Evolutionary conservation across 2,797 vertebrate genomes (phyloP), one percentile per base, ranked within the genome.

Genomic region (Myoxocephalus aenaeus): DNA sequence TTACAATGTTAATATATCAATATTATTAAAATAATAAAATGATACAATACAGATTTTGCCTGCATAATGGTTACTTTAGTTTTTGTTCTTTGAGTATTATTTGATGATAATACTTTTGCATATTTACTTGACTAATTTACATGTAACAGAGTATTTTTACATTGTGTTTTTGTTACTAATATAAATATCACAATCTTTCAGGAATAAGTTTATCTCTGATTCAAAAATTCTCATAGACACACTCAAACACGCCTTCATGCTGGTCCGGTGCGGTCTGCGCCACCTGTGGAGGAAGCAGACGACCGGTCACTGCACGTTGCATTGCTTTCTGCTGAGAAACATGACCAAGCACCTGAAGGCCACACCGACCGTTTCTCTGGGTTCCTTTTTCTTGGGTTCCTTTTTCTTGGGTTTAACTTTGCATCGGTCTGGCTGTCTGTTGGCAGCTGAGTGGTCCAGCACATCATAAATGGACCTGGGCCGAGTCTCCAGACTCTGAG

Each of bases 171-270:
- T 48, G 17, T 51, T 40, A 36, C 11, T 34, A 14, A 56, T 40
- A 64, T 51, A 44, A 61, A 63, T 48, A 64, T 65, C 42, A 29
- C 6, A 46, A 25, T 10, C 17, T 65, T 11, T 12, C 32, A 27
- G 12, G 61, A 56, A 12, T 0, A 68, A 20, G 11, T 69, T 38
- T 32, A 54, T 46, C 29, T 4, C 17, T n/a, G 13, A 74, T 42
- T 95, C 73, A 95, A 54, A 94, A 83, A 79, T 96, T 96, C 78
- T 95, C 95, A 87, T 96, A 96, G 74, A 96, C 89, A 48, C 59
- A 93, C 51, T 95, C 93, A 75, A 92, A 86, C 32, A 70, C 56
- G 4, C 75, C 87, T 58, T 94, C 89, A 0, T 90, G 82, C 73
- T 84, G 80, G 2, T 81, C 65, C 53, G 77, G 34, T 46, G 63